A percentile compares a stretch with the other conserved stretches of the same genome.
Evolutionary conservation across 2,113 vertebrate species (phyloP).

Genomic region (Clarias magur): DNA sequence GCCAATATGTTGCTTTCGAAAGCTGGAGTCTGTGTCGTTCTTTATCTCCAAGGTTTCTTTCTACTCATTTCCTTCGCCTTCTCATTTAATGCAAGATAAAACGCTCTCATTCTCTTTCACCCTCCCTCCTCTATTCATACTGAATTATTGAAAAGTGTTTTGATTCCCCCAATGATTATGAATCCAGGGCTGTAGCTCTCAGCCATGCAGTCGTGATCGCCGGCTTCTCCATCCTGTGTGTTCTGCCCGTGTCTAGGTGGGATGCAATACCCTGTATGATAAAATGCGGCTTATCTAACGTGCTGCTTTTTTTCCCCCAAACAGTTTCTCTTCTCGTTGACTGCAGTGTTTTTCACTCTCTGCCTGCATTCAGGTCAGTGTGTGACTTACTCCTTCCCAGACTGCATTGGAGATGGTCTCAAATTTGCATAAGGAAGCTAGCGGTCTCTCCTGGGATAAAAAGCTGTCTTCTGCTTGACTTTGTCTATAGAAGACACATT

Average conservation of each 20-base stretch:
- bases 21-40: background rate
- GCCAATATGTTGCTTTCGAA: constrained; percentile 2
- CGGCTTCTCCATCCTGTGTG: constrained; percentile 58
- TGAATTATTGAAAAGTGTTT: constrained; percentile 84
- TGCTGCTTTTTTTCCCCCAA: background rate
- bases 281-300: constrained; percentile 27
- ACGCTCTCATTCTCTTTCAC: constrained; percentile 33
- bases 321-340: constrained; percentile 44
- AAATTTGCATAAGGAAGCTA: constrained; percentile 70
- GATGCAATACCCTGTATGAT: constrained; percentile 47
- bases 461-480: constrained; percentile 63
- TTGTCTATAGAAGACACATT: constrained; percentile 59
- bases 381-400: constrained; percentile 66
- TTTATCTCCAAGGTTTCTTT: constrained; percentile 38
- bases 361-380: constrained; percentile 75
- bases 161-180: constrained; percentile 79
- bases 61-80: constrained; percentile 62
- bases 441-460: constrained; percentile 66
- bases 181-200: constrained; percentile 74
- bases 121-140: constrained; percentile 66
- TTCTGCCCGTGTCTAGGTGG: constrained; percentile 48
- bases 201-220: constrained; percentile 65
- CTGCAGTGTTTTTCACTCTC: constrained; percentile 56
- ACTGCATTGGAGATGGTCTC: constrained; percentile 70
- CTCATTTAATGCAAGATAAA: constrained; percentile 64